A percentile compares a stretch with the other conserved stretches of the same genome.
Conservation (phyloP, 2,113 vertebrate genomes). For the Pithys albifrons region DNA sequence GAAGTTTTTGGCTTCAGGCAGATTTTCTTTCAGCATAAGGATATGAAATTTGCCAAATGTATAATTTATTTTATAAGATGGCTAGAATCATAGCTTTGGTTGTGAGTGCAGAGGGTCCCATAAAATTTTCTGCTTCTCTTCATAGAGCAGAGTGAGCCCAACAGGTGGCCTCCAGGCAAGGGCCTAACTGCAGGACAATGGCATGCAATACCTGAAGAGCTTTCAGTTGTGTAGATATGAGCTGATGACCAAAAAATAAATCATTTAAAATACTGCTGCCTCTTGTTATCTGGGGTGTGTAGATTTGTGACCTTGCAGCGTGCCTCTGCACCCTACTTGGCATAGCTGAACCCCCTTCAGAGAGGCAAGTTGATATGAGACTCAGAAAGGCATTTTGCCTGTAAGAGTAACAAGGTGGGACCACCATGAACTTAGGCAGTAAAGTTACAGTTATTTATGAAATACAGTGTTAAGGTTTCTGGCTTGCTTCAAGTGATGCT, state of each 20-base stretch:
- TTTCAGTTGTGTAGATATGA: background rate
- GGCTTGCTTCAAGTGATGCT: constrained; percentile 35
- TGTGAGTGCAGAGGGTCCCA: background rate
- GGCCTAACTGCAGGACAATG: background rate
- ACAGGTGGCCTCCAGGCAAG: background rate
- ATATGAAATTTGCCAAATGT: constrained; percentile 17
- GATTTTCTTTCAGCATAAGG: constrained; percentile 32
- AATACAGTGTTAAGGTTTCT: constrained; percentile 16
- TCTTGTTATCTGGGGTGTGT: background rate
- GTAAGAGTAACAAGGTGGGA: background rate
- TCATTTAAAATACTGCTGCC: background rate
- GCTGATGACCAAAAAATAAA: background rate
- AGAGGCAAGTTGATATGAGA: background rate
- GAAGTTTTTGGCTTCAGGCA: constrained; percentile 14
- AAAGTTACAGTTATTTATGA: constrained; percentile 20
- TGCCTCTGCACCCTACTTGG: background rate
- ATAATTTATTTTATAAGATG: background rate
- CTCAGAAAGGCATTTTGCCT: background rate
- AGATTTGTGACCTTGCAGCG: background rate
- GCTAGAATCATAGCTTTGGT: background rate
- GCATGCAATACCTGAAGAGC: background rate
- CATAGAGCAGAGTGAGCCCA: background rate
- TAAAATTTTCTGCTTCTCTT: background rate
- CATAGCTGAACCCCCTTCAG: background rate
- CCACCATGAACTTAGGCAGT: constrained; percentile 1